These are phyloP conservation scores for Drosophila nr. perissopoda DNA, from an alignment of 2,888 invertebrate species.

Conservation along the genomic window DNA sequence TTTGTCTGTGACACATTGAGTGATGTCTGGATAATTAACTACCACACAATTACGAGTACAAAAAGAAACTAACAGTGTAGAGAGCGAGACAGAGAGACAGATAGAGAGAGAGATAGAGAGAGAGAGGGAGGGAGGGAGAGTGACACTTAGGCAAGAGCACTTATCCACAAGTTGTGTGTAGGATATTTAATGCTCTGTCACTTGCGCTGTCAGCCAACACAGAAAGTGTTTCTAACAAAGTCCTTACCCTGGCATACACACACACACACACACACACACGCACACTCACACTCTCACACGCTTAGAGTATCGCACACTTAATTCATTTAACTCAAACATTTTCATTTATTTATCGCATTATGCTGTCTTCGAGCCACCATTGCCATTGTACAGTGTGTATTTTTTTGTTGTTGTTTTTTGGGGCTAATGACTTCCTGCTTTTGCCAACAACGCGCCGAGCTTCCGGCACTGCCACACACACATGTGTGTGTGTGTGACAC, in stretches of 20 bases:
- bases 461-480: slow-evolving; percentile 54
- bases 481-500: slow-evolving; percentile 34
- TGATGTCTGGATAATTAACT: slow-evolving; percentile 75
- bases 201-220: slow-evolving; percentile 71
- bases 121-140: not conserved
- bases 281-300: slow-evolving; percentile 4
- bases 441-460: slow-evolving; percentile 68
- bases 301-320: slow-evolving; percentile 71
- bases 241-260: slow-evolving; percentile 26
- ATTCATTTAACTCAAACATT: slow-evolving; percentile 81
- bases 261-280: slow-evolving; percentile 15
- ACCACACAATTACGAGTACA: slow-evolving; percentile 50
- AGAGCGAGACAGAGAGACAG: not conserved
- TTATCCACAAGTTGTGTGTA: slow-evolving; percentile 35
- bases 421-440: slow-evolving; percentile 78
- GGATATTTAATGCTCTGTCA: slow-evolving; percentile 65
- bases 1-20: slow-evolving; percentile 71
- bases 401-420: slow-evolving; percentile 24
- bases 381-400: slow-evolving; percentile 34
- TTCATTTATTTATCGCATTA: slow-evolving; percentile 82
- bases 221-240: slow-evolving; percentile 79
- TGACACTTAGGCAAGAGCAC: slow-evolving; percentile 46
- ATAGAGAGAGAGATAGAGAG: not conserved
- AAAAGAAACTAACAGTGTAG: not conserved
- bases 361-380: slow-evolving; percentile 37